phyloP scores from a whole-genome alignment of 2,888 invertebrate genomes.

The Xylota sylvarum region DNA sequence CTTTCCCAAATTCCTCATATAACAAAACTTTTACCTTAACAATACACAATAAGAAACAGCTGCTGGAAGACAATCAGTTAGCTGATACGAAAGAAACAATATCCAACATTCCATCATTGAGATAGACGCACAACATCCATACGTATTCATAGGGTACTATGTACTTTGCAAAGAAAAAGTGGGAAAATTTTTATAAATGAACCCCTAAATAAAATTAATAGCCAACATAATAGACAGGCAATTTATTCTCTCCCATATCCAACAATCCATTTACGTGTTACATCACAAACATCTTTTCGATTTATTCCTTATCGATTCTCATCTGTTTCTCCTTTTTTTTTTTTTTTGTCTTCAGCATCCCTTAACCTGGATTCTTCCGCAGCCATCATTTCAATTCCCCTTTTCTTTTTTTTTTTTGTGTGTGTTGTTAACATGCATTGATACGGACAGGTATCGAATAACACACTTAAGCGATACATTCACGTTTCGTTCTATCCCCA shows the following conservation, averaged over 20 bases:
- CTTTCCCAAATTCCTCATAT: too few relatives aligned
- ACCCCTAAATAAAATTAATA: conserved; percentile 74
- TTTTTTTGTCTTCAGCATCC: neutral
- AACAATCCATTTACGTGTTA: conserved; percentile 67
- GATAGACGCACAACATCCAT: neutral
- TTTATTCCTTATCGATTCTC: conserved; percentile 59
- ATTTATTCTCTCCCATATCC: conserved; percentile 66
- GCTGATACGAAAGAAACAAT: conserved; percentile 36
- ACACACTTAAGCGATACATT: conserved; percentile 45
- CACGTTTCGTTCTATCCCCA: neutral
- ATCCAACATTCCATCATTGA: conserved; percentile 52
- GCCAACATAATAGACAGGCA: conserved; percentile 75
- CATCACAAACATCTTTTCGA: conserved; percentile 59
- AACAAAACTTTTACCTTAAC: neutral
- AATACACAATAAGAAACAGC: conserved; percentile 16
- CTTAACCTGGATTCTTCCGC: neutral
- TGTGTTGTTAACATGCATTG: conserved; percentile 54
- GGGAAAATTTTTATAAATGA: conserved; percentile 67
- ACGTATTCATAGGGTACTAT: neutral
- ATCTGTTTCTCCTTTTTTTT: neutral
- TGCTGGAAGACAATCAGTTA: conserved; percentile 54
- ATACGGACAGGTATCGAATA: conserved; percentile 62
- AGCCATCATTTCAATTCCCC: conserved; percentile 5
- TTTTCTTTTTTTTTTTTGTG: neutral
- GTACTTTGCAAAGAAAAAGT: neutral